Evolutionary conservation across 92 coral and sea anemone genomes (phyloP), one percentile per base, ranked within the genome.

Genomic region (Porites lobata): DNA sequence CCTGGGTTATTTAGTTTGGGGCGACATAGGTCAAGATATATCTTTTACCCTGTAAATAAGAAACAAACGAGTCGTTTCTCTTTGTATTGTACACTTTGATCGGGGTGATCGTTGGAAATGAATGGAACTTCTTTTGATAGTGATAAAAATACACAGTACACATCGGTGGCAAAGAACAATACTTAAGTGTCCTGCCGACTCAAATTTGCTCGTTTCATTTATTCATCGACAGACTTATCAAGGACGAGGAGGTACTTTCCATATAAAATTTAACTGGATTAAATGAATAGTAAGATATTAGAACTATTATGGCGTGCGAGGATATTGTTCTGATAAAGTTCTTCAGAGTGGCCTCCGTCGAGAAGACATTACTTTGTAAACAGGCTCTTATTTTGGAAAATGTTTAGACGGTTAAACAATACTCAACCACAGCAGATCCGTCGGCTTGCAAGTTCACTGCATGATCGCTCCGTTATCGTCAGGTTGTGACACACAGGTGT

Each of bases 11-110:
- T 84, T 84, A 75, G 87, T 75, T 84, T 74, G 80, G 82, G 87
- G 64, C 80, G 72, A 6, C 87, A 65, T 61, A 84, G 87, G 87
- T 84, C 87, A 84, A 84, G 87, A 75, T 75, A 65, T 65, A 84
- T 84, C 87, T 84, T 72, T 72, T 73, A 18, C 59, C 81, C 66
- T 20, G 72, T 84, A 84, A 84, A 84, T 84, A 84, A 84, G 87
- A 84, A 84, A 74, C 87, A 84, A 74, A 75, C 74, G 80, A 74
- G 63, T 84, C 21, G 75, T 84, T 84, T 73, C 87, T 65, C 52
- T 50, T 50, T 76, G 80, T 73, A 73, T 84, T 84, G 65, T 65
- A 9, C 74, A 18, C 61, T 69, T 70, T 72, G 65, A 59, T 59
- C 76, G 76, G 43, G n/a, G 29, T 22, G 86, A 69, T 70, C 58